A percentile compares a stretch with the other conserved stretches of the same genome.
Evolutionary conservation across 2,888 invertebrate genomes (phyloP).

Genomic region (Enchytraeus crypticus): DNA sequence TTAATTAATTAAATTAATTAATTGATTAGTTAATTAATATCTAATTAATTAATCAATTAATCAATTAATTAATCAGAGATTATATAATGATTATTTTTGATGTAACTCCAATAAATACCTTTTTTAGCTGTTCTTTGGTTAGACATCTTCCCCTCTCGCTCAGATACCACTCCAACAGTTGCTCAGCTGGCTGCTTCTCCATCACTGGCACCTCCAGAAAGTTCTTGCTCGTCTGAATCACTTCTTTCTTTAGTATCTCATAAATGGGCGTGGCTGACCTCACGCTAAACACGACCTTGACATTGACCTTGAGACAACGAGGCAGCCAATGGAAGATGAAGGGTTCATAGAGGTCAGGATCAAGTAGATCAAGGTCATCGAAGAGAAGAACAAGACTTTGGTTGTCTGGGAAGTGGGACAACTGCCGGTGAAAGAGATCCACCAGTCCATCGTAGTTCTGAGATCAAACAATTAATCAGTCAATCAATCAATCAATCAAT

Average conservation of each 20-base stretch:
- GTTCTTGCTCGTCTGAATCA: slow-evolving; percentile 18
- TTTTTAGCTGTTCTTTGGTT: slow-evolving; percentile 30
- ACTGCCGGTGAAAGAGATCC: slow-evolving; percentile 32
- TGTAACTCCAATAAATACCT: no score
- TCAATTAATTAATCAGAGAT: no score
- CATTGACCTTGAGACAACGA: slow-evolving; percentile 33
- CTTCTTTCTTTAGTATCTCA: slow-evolving; percentile 28
- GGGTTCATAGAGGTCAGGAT: slow-evolving; percentile 19
- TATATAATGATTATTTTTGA: no score
- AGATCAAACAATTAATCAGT: no score
- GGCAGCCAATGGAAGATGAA: slow-evolving; percentile 31
- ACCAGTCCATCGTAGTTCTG: slow-evolving; percentile 34
- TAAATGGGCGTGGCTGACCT: slow-evolving; percentile 31
- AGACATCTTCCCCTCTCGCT: slow-evolving; percentile 29
- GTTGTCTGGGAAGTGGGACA: slow-evolving; percentile 32
- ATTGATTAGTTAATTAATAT: no score
- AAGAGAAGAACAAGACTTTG: slow-evolving; percentile 34
- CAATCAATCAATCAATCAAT: no score
- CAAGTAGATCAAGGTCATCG: slow-evolving; percentile 25
- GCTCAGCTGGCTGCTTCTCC: slow-evolving; percentile 7
- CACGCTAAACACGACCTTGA: slow-evolving; percentile 38
- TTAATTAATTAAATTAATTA: no score
- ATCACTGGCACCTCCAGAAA: slow-evolving; percentile 20
- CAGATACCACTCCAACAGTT: slow-evolving; percentile 20
- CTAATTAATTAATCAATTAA: no score